Evolutionary conservation across 2,797 vertebrate species (phyloP).

Genomic region (Amblyopsis hoosieri): DNA sequence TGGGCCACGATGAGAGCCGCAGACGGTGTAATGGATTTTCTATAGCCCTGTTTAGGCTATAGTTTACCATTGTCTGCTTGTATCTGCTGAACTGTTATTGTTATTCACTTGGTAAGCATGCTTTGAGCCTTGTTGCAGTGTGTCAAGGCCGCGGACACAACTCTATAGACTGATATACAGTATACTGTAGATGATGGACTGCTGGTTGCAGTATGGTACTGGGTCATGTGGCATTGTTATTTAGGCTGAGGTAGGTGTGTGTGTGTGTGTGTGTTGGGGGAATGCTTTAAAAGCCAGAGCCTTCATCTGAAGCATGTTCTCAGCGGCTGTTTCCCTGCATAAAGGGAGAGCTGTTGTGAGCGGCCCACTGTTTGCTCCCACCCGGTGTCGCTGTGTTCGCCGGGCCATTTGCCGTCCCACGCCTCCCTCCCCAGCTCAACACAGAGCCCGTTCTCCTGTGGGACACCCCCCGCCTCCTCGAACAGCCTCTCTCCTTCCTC

Average conservation of each 20-base stretch:
- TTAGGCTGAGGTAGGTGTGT: neutral
- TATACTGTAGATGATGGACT: slow-evolving; percentile 24
- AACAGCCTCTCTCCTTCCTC: neutral
- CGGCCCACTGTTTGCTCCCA: slow-evolving; percentile 57
- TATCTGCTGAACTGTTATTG: slow-evolving; percentile 3
- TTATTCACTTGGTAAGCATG: slow-evolving; percentile 16
- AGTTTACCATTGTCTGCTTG: neutral
- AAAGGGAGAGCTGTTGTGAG: slow-evolving; percentile 65
- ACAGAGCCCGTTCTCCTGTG: slow-evolving; percentile 56
- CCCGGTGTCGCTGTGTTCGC: slow-evolving; percentile 65
- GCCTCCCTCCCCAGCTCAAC: slow-evolving; percentile 52
- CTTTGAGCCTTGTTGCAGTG: slow-evolving; percentile 12
- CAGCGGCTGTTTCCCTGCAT: slow-evolving; percentile 48
- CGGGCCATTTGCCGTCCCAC: slow-evolving; percentile 67
- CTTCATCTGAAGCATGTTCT: slow-evolving; percentile 54
- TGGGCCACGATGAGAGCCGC: neutral
- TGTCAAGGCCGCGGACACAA: neutral
- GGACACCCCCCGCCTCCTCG: slow-evolving; percentile 12
- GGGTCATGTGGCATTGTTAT: slow-evolving; percentile 23
- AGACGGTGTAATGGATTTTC: neutral
- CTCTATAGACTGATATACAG: slow-evolving; percentile 7
- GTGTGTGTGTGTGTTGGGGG: neutral
- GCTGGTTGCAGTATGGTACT: slow-evolving; percentile 16
- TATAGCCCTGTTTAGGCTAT: neutral
- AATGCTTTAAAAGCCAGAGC: neutral